Evolutionary conservation across 2,797 vertebrate genomes (phyloP).

Genomic region (Enteromius unitaeniatus): DNA sequence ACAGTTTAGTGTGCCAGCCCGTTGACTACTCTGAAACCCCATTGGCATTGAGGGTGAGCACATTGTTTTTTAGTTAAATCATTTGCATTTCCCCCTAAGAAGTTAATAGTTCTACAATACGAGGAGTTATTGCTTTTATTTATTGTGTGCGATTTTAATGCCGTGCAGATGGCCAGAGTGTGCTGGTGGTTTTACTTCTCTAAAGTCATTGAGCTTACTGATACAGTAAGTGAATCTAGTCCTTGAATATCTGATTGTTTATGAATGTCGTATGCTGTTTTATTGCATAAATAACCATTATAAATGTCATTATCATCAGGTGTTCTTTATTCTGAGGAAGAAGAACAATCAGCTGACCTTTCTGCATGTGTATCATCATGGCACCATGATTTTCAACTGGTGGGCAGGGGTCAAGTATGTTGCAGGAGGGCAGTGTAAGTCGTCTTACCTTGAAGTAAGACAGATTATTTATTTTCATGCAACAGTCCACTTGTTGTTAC

Average conservation of each 20-base stretch:
- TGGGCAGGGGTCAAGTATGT: constrained; percentile 74
- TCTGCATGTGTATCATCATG: constrained; percentile 73
- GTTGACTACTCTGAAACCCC: constrained; percentile 73
- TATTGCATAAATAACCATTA: background rate
- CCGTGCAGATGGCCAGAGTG: constrained; percentile 75
- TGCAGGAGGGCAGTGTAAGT: constrained; percentile 73
- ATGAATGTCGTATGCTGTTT: background rate
- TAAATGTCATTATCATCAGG: constrained; percentile 53
- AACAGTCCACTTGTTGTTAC: background rate
- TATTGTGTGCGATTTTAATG: background rate
- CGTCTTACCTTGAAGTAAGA: background rate
- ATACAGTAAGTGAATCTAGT: constrained; percentile 62
- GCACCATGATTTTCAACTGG: constrained; percentile 72
- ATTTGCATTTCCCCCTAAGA: background rate
- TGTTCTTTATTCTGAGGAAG: constrained; percentile 74
- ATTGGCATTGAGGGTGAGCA: constrained; percentile 70
- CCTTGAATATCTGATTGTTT: background rate
- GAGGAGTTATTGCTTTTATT: background rate
- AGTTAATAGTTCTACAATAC: background rate
- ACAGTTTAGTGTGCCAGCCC: constrained; percentile 77
- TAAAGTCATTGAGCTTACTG: constrained; percentile 66
- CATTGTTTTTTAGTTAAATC: background rate
- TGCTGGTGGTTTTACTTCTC: constrained; percentile 74
- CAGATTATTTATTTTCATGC: background rate
- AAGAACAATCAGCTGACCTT: constrained; percentile 73